Percentiles rank a stretch among this genome's conserved stretches.
Evolutionary conservation across 2,888 invertebrate species (phyloP).

Genomic region (Glyphotaelius pellucidus): DNA sequence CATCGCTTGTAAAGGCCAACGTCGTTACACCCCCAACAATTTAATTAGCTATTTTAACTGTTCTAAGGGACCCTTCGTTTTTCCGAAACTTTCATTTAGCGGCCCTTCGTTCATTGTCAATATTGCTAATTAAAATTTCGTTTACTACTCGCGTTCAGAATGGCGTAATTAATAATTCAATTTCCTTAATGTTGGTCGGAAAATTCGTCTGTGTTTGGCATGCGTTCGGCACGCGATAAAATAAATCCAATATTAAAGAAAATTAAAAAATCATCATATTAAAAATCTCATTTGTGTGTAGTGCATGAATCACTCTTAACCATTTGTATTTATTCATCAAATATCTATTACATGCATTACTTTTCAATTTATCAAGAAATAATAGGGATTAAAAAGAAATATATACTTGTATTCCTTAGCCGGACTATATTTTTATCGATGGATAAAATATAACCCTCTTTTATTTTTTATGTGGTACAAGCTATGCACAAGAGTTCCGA

Average conservation of each 20-base stretch:
- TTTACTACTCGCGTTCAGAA: background rate
- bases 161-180: background rate
- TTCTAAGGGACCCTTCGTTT: background rate
- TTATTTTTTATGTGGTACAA: background rate
- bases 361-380: background rate
- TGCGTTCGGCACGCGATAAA: constrained; percentile 12
- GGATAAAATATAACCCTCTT: background rate
- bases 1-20: background rate
- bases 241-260: background rate
- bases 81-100: background rate
- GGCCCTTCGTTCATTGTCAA: background rate
- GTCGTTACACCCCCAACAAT: background rate
- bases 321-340: background rate
- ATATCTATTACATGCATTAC: background rate
- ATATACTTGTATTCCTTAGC: background rate
- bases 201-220: background rate
- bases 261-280: background rate
- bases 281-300: background rate
- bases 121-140: constrained; percentile 16
- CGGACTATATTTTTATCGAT: no score
- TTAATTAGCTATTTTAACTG: background rate
- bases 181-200: background rate
- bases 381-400: background rate
- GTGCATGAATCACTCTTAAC: background rate
- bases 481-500: background rate